Evolutionary conservation across 2,797 vertebrate species (phyloP), one percentile per base, ranked within the genome.

Genomic region (Platalea minor): DNA sequence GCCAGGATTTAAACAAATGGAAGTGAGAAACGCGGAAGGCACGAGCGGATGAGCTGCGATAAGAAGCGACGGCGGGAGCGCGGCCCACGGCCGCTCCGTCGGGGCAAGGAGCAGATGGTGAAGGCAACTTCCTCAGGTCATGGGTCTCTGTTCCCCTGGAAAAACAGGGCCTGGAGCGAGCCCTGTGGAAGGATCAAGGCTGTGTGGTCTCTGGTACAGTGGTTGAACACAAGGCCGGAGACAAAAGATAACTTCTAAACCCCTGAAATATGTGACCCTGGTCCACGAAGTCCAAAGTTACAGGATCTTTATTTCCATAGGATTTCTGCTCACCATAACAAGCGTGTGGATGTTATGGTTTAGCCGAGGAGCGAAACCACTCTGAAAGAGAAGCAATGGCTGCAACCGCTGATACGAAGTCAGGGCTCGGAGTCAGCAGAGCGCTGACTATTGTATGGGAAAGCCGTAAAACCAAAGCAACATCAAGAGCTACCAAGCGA

Each of bases 21-120:
- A 33, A 75, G 60, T 2, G 10, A 53, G 56, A 73, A 33, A 53
- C 16, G 17, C 3, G 6, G 13, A 17, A 48, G 46, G 43, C 14
- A 4, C 33, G 4, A 51, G 39, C 3, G 25, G 73, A 35, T 28
- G 61, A 77, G 11, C 3, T 25, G 37, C 1, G 1, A 2, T 5
- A 15, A 20, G 28, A 54, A 26, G 8, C 2, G 33, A 26, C 0
- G 9, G 53, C 29, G 15, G 51, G 50, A 77, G 64, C 63, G 39
- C 28, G 68, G 68, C 41, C 37, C n/a, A 1, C 6, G 37, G 59
- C 11, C 39, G 63, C 21, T 9, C 14, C 56, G 85, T n/a, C 0
- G 0, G 54, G 76, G 79, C 15, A 56, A 31, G 53, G 7, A 43
- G 20, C 28, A 61, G 26, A 29, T 0, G 0, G 37, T 26, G 45